Percentiles rank a stretch among this genome's conserved stretches.
These are phyloP conservation scores for Centropyge bicolor DNA, from an alignment of 2,797 vertebrate genomes.

Conservation along the genomic window DNA sequence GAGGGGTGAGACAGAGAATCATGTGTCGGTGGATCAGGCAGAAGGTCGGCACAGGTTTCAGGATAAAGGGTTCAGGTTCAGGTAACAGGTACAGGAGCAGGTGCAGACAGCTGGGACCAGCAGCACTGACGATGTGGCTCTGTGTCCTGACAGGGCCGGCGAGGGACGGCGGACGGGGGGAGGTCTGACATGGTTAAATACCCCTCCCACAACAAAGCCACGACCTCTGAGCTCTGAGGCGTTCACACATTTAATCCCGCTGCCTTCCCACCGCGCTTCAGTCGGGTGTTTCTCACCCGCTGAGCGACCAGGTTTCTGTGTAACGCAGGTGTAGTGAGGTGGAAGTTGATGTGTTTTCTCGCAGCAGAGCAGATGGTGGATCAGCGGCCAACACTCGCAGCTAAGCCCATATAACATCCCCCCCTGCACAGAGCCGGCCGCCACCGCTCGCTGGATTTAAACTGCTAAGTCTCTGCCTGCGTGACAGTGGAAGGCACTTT, in stretches of 20 bases:
- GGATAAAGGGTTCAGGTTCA: background rate
- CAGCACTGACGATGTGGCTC: too few relatives aligned
- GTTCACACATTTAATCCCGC: background rate
- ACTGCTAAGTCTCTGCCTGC: slow-evolving; percentile 15
- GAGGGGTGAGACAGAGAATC: too few relatives aligned
- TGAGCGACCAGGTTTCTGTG: background rate
- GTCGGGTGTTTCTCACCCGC: background rate
- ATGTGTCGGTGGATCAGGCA: background rate
- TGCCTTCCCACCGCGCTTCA: background rate
- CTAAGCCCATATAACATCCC: slow-evolving; percentile 47
- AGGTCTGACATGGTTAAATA: too few relatives aligned
- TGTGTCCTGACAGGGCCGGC: background rate
- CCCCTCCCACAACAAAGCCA: background rate
- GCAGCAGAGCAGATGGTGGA: slow-evolving; percentile 43
- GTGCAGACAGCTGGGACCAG: too few relatives aligned
- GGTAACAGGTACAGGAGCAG: background rate
- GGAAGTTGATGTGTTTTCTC: background rate
- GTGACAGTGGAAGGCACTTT: slow-evolving; percentile 3
- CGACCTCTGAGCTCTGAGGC: background rate
- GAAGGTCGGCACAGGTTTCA: background rate
- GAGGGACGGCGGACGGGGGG: background rate
- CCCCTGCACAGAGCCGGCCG: background rate
- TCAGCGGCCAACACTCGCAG: slow-evolving; percentile 48
- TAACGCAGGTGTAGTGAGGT: background rate
- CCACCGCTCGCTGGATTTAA: slow-evolving; percentile 37